A percentile compares a stretch with the other conserved stretches of the same genome.
phyloP scores from a whole-genome alignment of 1,140 invertebrate genomes.

The Lysiphlebus fabarum region DNA sequence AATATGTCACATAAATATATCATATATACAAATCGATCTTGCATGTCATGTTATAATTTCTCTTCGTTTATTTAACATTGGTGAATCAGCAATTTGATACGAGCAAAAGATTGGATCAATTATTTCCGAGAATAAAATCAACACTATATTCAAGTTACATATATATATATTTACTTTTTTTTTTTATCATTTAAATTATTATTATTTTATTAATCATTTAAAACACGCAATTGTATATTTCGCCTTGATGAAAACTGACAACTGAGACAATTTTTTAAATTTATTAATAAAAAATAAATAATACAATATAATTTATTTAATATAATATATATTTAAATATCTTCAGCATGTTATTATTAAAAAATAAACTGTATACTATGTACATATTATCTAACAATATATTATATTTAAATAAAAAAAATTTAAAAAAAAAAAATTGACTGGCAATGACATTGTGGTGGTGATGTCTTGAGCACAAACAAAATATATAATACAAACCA shows the following conservation, averaged over 20 bases:
- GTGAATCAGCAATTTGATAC: conserved; percentile 8
- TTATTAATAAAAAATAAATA: background rate
- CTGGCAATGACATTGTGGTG: background rate
- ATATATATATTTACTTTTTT: no score
- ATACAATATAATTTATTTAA: background rate
- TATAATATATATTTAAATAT: background rate
- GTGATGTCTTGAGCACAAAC: background rate
- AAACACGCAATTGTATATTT: no score
- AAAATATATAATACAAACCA: background rate
- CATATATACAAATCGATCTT: background rate
- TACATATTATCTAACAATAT: conserved; percentile 4
- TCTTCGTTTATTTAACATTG: conserved; percentile 5
- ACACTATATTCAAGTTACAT: no score
- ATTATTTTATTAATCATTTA: no score
- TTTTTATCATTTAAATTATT: no score
- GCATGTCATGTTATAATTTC: conserved; percentile 9
- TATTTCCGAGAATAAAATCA: background rate
- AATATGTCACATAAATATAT: background rate
- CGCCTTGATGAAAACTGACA: no score
- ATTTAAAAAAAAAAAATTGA: background rate
- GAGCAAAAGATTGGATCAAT: background rate
- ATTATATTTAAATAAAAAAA: no score
- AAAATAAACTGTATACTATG: conserved; percentile 4
- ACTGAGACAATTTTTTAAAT: background rate
- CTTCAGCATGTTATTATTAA: background rate